A percentile compares a stretch with the other conserved stretches of the same genome.
phyloP scores from a whole-genome alignment of 2,888 invertebrate genomes.

The Caenorhabditis sp. region DNA sequence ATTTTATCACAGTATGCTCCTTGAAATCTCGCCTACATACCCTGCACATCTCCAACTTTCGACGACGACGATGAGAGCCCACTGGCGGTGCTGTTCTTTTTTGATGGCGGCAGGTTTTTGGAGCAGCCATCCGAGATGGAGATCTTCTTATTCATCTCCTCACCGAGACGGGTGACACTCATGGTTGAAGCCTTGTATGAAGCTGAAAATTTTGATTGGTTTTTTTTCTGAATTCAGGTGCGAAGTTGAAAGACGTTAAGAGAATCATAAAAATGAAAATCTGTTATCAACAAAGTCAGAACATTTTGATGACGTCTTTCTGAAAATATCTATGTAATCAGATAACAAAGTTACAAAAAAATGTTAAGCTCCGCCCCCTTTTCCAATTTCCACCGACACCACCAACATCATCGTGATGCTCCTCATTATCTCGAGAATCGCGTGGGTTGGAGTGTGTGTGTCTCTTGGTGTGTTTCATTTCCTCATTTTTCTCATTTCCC shows the following conservation, averaged over 20 bases:
- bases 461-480: neutral
- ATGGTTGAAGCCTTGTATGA: no score
- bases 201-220: no score
- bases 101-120: slow-evolving; percentile 32
- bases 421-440: neutral
- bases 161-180: slow-evolving; percentile 61
- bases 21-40: neutral
- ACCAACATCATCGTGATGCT: neutral
- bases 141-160: slow-evolving; percentile 64
- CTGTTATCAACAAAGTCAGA: neutral
- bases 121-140: slow-evolving; percentile 50
- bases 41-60: slow-evolving; percentile 49
- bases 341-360: neutral
- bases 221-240: no score
- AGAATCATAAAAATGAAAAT: neutral
- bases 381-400: neutral
- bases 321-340: neutral
- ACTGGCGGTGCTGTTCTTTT: slow-evolving; percentile 54
- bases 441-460: slow-evolving; percentile 38
- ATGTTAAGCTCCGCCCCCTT: slow-evolving; percentile 12
- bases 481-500: slow-evolving; percentile 13
- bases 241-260: neutral
- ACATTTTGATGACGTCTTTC: neutral
- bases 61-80: slow-evolving; percentile 25
- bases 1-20: no score